Evolutionary conservation across 2,113 vertebrate species (phyloP).

Genomic region (Ceyx margarethae): DNA sequence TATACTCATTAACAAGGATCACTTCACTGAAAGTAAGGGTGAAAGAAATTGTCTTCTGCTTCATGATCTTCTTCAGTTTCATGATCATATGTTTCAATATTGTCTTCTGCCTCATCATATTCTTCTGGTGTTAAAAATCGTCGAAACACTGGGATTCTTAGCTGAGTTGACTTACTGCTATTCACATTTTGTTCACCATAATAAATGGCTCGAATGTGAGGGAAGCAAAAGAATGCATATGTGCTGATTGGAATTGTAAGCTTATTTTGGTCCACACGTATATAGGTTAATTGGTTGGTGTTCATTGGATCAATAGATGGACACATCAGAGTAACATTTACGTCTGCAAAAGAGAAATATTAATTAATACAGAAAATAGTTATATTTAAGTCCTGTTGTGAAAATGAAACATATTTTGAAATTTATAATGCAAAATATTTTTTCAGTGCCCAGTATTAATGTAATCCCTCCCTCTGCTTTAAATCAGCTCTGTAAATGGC

Average conservation of each 20-base stretch:
- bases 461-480: neutral
- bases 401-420: neutral
- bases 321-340: slow-evolving; percentile 83
- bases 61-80: slow-evolving; percentile 39
- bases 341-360: slow-evolving; percentile 65
- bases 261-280: slow-evolving; percentile 82
- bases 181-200: slow-evolving; percentile 79
- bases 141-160: slow-evolving; percentile 68
- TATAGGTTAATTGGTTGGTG: slow-evolving; percentile 78
- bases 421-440: neutral
- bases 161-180: slow-evolving; percentile 38
- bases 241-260: slow-evolving; percentile 75
- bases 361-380: neutral
- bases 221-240: slow-evolving; percentile 79
- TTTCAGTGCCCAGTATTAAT: neutral
- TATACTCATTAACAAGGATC: neutral
- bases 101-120: slow-evolving; percentile 57
- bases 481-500: neutral
- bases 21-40: slow-evolving; percentile 65
- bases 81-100: neutral
- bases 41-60: slow-evolving; percentile 54
- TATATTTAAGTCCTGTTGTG: neutral
- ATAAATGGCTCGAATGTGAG: slow-evolving; percentile 78
- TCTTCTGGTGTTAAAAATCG: slow-evolving; percentile 69
- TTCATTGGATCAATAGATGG: slow-evolving; percentile 69